phyloP scores from a whole-genome alignment of 2,113 vertebrate genomes.

The Ia io region DNA sequence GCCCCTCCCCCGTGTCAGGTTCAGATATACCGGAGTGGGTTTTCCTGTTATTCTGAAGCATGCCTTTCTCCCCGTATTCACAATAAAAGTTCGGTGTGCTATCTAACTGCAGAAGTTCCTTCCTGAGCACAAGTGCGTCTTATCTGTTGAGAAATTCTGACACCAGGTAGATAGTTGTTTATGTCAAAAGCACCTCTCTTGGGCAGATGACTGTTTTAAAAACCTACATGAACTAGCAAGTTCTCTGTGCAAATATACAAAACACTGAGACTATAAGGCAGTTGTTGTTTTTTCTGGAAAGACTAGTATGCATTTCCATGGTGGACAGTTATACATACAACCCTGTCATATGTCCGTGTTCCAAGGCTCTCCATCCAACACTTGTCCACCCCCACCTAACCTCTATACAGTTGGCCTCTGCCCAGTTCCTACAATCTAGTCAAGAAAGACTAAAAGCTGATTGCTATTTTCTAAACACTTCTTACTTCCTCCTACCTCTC shows the following conservation, averaged over 20 bases:
- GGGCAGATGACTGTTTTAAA: constrained; percentile 51
- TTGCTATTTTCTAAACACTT: background rate
- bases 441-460: background rate
- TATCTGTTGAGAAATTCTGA: constrained; percentile 75
- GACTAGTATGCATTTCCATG: background rate
- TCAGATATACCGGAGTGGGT: constrained; percentile 26
- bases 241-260: constrained; percentile 7
- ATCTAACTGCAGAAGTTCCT: constrained; percentile 77
- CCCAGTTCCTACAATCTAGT: background rate
- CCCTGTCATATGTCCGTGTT: background rate
- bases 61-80: constrained; percentile 75
- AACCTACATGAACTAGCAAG: constrained; percentile 29
- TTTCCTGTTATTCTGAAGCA: constrained; percentile 64
- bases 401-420: background rate
- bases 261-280: background rate
- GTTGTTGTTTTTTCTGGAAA: background rate
- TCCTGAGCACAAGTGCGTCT: constrained; percentile 73
- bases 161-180: constrained; percentile 78
- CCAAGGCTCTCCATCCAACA: background rate
- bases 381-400: background rate
- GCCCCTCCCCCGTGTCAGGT: constrained; percentile 63
- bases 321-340: background rate
- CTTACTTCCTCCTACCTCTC: background rate
- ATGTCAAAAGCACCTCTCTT: constrained; percentile 75
- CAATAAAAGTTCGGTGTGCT: constrained; percentile 72